A percentile compares a stretch with the other conserved stretches of the same genome.
Evolutionary conservation across 1,140 invertebrate species (phyloP).

Genomic region (Dolichoris vasculosae): DNA sequence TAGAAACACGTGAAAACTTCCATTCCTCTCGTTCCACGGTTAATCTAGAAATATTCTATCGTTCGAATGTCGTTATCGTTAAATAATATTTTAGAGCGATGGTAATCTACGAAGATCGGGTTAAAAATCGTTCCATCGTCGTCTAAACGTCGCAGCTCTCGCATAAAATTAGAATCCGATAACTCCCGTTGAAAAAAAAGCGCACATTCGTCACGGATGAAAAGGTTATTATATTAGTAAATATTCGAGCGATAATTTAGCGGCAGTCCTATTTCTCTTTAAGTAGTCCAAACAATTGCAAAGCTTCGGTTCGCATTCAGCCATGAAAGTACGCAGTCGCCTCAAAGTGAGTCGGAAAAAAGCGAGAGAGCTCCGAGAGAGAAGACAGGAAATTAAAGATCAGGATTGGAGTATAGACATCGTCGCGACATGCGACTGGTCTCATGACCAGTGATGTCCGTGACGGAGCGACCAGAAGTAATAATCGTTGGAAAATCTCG

Average conservation of each 20-base stretch:
- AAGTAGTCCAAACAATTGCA: background rate
- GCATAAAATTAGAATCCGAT: too few relatives aligned
- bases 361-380: background rate
- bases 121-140: too few relatives aligned
- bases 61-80: too few relatives aligned
- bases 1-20: too few relatives aligned
- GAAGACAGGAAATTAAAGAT: conserved; percentile 23
- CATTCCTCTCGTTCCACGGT: too few relatives aligned
- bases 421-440: conserved; percentile 35
- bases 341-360: too few relatives aligned
- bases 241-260: background rate
- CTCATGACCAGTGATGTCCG: background rate
- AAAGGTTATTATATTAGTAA: background rate
- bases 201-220: too few relatives aligned
- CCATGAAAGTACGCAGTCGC: background rate
- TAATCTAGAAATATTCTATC: too few relatives aligned
- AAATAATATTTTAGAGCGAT: too few relatives aligned
- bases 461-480: background rate
- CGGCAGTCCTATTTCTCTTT: background rate
- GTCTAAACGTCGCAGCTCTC: too few relatives aligned
- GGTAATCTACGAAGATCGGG: too few relatives aligned
- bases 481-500: conserved; percentile 31
- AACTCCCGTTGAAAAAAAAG: too few relatives aligned
- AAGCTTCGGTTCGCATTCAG: background rate
- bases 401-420: background rate